A percentile compares a stretch with the other conserved stretches of the same genome.
phyloP scores from a whole-genome alignment of 2,113 vertebrate genomes.

The Indicator indicator region DNA sequence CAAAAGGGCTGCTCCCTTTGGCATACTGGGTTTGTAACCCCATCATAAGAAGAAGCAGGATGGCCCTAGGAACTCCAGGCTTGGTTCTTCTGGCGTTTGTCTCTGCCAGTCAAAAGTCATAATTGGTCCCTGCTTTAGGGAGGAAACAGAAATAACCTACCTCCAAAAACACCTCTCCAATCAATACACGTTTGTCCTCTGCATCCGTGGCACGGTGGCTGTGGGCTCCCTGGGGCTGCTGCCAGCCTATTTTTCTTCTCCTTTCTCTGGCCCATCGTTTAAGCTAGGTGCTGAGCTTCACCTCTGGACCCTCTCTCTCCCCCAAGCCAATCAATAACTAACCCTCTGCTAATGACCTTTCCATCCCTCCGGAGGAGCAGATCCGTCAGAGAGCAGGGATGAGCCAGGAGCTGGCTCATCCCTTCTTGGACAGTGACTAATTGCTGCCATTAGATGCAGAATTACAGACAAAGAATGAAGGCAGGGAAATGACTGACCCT shows the following conservation, averaged over 20 bases:
- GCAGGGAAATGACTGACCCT: slow-evolving; percentile 20
- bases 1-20: not conserved
- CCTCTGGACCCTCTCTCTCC: slow-evolving; percentile 32
- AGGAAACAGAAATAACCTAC: slow-evolving; percentile 61
- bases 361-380: slow-evolving; percentile 47
- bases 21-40: not conserved
- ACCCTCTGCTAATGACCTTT: slow-evolving; percentile 74
- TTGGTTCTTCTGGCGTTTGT: slow-evolving; percentile 29
- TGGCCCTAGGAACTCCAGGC: not conserved
- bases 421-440: slow-evolving; percentile 78
- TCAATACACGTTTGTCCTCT: slow-evolving; percentile 61
- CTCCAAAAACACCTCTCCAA: slow-evolving; percentile 46
- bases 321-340: slow-evolving; percentile 67
- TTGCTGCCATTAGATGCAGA: slow-evolving; percentile 73
- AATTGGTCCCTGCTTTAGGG: slow-evolving; percentile 13
- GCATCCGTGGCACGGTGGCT: slow-evolving; percentile 31
- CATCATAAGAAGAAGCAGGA: not conserved
- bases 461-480: slow-evolving; percentile 60
- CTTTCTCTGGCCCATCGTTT: slow-evolving; percentile 18
- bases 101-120: slow-evolving; percentile 53
- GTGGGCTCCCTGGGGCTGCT: slow-evolving; percentile 30
- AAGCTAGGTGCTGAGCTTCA: slow-evolving; percentile 52
- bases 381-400: slow-evolving; percentile 52
- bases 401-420: slow-evolving; percentile 57
- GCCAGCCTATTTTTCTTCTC: slow-evolving; percentile 59